phyloP scores from a whole-genome alignment of 2,113 vertebrate species.

The Maccullochella peelii region DNA sequence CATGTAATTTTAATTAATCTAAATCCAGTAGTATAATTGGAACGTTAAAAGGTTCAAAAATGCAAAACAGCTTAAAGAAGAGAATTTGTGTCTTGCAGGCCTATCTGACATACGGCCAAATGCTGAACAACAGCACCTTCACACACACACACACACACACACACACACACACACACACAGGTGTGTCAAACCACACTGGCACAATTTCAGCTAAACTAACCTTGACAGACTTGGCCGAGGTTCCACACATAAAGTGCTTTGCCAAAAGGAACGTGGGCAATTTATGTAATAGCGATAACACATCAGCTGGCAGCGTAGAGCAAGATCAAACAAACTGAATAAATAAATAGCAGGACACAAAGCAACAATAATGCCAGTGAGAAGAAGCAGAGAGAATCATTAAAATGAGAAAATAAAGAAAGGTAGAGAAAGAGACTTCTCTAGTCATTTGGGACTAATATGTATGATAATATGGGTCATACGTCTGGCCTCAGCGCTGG shows the following conservation, averaged over 20 bases:
- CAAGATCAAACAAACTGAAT: constrained; percentile 16
- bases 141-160: constrained; percentile 19
- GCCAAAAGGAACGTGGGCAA: constrained; percentile 67
- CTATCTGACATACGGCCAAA: constrained; percentile 4
- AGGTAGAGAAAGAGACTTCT: not conserved
- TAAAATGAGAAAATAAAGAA: not conserved
- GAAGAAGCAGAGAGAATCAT: not conserved
- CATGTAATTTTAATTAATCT: not conserved
- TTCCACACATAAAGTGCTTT: constrained; percentile 41
- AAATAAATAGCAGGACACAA: no score
- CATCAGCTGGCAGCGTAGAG: constrained; percentile 10
- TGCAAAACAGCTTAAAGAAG: not conserved
- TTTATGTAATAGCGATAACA: constrained; percentile 67
- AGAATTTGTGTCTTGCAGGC: not conserved
- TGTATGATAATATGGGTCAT: constrained; percentile 7
- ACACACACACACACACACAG: constrained; percentile 21
- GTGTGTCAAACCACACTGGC: constrained; percentile 59
- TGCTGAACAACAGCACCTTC: not conserved
- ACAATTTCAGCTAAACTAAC: constrained; percentile 66
- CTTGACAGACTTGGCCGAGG: constrained; percentile 75
- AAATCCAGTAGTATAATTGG: not conserved
- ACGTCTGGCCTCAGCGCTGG: not conserved
- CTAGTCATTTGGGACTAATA: constrained; percentile 2
- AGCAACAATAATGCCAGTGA: not conserved
- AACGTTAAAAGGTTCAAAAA: rapidly evolving